phyloP scores from a whole-genome alignment of 2,113 vertebrate species.

The Todiramphus chloris region DNA sequence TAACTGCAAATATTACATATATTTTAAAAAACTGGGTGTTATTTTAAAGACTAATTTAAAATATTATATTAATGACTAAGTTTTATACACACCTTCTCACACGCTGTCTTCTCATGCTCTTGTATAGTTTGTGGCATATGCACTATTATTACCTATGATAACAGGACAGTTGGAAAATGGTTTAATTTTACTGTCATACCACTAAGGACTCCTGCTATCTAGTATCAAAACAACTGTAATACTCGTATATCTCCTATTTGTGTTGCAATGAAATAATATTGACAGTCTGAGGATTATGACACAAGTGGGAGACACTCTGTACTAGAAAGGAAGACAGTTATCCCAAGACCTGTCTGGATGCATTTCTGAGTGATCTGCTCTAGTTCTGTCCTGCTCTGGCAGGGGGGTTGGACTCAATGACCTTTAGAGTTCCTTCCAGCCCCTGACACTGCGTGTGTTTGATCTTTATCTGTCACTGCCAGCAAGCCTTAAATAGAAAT shows the following conservation, averaged over 20 bases:
- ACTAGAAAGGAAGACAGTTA: neutral
- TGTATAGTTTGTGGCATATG: neutral
- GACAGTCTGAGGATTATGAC: neutral
- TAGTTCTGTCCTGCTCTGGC: no score
- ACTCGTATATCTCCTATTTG: neutral
- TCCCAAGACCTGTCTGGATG: neutral
- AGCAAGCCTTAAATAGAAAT: neutral
- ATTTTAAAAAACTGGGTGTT: neutral
- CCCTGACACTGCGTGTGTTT: neutral
- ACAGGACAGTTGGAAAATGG: neutral
- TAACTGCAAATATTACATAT: neutral
- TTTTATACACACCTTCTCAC: neutral
- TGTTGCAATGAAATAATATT: neutral
- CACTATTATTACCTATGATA: neutral
- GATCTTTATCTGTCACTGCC: neutral
- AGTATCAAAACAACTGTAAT: neutral
- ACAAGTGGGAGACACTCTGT: neutral
- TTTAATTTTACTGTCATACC: constrained; percentile 4
- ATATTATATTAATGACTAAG: neutral
- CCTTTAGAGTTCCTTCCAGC: no score
- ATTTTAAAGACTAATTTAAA: neutral
- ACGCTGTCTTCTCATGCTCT: neutral
- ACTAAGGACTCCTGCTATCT: neutral
- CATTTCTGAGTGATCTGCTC: no score
- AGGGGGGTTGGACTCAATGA: no score